Base-by-base conservation (phyloP, 2,113 vertebrate genomes). In the Psittacara wagleri region DNA sequence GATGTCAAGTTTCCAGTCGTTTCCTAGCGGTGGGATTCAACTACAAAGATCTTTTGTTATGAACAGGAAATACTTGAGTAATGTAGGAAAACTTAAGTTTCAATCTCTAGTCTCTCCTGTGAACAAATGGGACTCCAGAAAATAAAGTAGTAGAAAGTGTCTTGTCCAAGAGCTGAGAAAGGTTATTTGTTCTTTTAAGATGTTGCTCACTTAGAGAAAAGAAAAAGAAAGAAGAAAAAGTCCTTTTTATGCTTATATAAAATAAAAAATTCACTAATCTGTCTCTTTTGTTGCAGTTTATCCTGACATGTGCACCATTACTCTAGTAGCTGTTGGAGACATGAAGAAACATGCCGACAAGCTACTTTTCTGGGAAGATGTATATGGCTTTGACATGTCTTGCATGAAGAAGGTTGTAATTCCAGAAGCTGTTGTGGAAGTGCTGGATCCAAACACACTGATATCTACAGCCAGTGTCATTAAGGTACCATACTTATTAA, bases 321-420 rank as follows among this genome's bases (percentile, higher is more conserved):
- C 98, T 94, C 93, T 99, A 41, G 98, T 98, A 44, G 99, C 99
- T 29, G 93, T 99, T 73, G 98, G 98, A 52, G 99, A 99, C 67
- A n/a, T 83, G 28, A 96, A 96, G 68, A 99, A 98, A 74, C 98
- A 99, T 39, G 39, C 24, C 2, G 98, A 98, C 27, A 98, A 98
- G 79, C 97, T 99, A 39, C 98, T 97, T 54, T 99, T 99, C 97
- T 99, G 99, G 99, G 99, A 99, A 13, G 96, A 99, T 13, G 99
- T 99, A 0, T 99, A 99, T 27, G 99, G 99, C 78, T 99, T 99
- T 96, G 98, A 98, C 92, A 99, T 99, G 99, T 97, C 98, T 14
- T 99, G 99, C 92, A 99, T 99, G 99, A 99, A 99, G 98, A 98
- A 98, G 74, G 98, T 97, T 8, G 99, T 99, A 86, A 94, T 99